Base-by-base conservation (phyloP, 2,888 invertebrate genomes). In the Volucella zonaria region DNA sequence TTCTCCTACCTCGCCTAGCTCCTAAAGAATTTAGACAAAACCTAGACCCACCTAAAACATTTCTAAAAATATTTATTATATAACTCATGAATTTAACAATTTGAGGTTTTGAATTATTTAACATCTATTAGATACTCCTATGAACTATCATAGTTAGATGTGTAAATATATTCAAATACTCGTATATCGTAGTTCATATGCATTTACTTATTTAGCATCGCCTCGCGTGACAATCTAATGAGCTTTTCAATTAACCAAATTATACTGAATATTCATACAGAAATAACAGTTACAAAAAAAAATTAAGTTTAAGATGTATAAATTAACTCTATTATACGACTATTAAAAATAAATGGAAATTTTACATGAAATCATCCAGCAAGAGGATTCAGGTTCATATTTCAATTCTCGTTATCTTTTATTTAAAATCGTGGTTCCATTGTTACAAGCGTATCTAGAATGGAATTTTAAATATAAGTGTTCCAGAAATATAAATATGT, bases 1-100 rank as follows among this genome's bases (percentile, higher is more conserved):
- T n/a, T 8, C 15, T 31, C 31, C 31, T 31, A 42, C 8, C 38
- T 43, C 45, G 15, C 43, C 23, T 18, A 31, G 23, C 61, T 67
- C 67, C 73, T 4, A 74, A 15, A 80, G 80, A 83, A 80, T 83
- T 83, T 83, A 82, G 68, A 23, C 14, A 52, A 68, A 71, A 71
- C 61, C 71, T 61, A 56, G n/a, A 71, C 80, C 83, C 83, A 83
- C 83, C 83, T 71, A 71, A 59, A 43, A 61, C 56, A 51, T 79
- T 59, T 64, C 42, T 58, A 52, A 12, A 4, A 15, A 14, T 59
- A 15, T 11, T 23, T 4, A n/a, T n/a, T n/a, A n/a, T 0, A n/a
- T 6, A 23, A 56, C 40, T 40, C n/a, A 38, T 38, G 18, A 31
- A 54, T n/a, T 51, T 18, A 18, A 18, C 14, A 1, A 52, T 58